A percentile compares a stretch with the other conserved stretches of the same genome.
Conservation (phyloP, 2,888 invertebrate genomes). For the Papilio protenor region DNA sequence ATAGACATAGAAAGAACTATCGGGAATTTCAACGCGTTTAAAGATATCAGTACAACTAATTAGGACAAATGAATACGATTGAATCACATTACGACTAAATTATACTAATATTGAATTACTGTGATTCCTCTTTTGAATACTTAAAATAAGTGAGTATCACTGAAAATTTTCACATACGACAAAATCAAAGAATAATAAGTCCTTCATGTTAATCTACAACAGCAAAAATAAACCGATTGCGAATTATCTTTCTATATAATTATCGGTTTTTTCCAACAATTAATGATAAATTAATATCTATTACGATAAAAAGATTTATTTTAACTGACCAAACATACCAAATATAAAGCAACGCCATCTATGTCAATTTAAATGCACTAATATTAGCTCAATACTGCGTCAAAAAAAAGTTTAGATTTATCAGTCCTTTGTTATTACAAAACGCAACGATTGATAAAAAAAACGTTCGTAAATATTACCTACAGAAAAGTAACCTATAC, state of each 20-base stretch:
- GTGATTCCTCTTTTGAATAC: too few species aligned
- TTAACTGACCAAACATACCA: not conserved
- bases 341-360: not conserved
- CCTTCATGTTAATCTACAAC: not conserved
- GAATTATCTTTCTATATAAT: not conserved
- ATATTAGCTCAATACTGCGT: not conserved
- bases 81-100: too few species aligned
- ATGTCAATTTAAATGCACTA: not conserved
- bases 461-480: not conserved
- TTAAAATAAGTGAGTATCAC: too few species aligned
- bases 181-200: not conserved
- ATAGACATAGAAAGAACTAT: too few species aligned
- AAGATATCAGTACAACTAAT: too few species aligned
- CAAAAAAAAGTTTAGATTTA: not conserved
- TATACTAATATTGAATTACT: too few species aligned
- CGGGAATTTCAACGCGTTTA: too few species aligned
- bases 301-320: constrained; percentile 4
- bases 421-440: not conserved
- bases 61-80: too few species aligned
- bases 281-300: not conserved
- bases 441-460: not conserved
- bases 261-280: not conserved
- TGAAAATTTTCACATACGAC: too few species aligned
- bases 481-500: not conserved
- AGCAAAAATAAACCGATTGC: not conserved